Conservation (phyloP, 2,113 vertebrate genomes). For the Arizona elegans region DNA sequence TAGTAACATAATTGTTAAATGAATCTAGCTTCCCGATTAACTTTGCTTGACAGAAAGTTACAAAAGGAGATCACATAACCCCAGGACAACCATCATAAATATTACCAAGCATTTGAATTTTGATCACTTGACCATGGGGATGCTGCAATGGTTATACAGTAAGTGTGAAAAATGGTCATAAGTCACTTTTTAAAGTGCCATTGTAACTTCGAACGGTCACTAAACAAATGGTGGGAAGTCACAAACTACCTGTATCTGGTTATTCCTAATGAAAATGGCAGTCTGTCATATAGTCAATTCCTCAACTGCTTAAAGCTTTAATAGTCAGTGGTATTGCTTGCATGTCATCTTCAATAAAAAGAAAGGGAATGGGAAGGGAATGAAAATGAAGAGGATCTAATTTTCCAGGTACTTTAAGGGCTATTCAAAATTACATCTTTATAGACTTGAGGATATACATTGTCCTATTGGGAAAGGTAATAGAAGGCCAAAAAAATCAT, state of each 20-base stretch:
- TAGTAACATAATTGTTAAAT: neutral
- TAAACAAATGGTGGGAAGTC: neutral
- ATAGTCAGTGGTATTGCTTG: neutral
- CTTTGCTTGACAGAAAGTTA: neutral
- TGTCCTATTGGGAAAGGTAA: neutral
- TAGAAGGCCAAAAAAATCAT: neutral
- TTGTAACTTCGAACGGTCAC: neutral
- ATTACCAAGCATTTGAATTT: neutral
- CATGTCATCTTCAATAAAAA: neutral
- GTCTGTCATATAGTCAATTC: neutral
- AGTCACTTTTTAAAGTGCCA: neutral
- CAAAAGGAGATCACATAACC: neutral
- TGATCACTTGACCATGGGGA: neutral
- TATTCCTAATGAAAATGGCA: neutral
- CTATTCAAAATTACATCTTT: neutral
- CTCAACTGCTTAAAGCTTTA: neutral
- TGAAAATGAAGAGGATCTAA: neutral
- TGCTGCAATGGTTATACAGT: neutral
- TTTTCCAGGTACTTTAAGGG: neutral
- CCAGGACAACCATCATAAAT: neutral
- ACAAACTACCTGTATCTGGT: neutral
- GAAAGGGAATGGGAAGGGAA: neutral
- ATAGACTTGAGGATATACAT: neutral
- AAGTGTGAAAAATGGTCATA: neutral
- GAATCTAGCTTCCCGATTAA: neutral